Evolutionary conservation across 2,797 vertebrate species (phyloP), one percentile per base, ranked within the genome.

Genomic region (Poecilia velifera): DNA sequence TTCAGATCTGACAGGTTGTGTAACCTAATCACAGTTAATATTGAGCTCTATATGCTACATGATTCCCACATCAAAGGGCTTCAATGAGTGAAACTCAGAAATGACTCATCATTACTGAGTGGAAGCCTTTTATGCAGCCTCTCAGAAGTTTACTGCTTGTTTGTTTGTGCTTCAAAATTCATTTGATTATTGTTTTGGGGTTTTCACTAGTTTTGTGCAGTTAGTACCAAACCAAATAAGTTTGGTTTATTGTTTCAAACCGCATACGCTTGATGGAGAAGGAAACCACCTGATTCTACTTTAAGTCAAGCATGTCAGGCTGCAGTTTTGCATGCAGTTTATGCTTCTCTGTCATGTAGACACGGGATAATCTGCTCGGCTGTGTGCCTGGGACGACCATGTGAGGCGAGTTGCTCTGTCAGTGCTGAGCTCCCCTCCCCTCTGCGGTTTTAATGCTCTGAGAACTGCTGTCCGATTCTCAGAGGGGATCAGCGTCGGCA

Each of bases 61-160:
- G 51, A 86, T 88, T 84, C 86, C 95, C 95, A 95, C 96, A 96
- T 96, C 93, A 96, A 96, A 96, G 89, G 89, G 22, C 76, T 81
- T 71, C 55, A 77, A 72, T 70, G 82, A 91, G 79, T 89, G 91
- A 93, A 93, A 94, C 86, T 84, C 79, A 81, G 79, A 93, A 88
- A 93, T 95, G 94, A 96, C 83, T 96, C 94, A 94, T 90, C 85
- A 31, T 46, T 81, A 83, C 85, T 89, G 84, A 68, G 78, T 84
- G 47, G 64, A 88, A 85, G 62, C 16, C 71, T 88, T 86, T 77
- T 81, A 85, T 77, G 85, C 86, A 76, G 53, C 55, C 12, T 89
- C 90, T 73, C 41, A 83, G 86, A 90, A 89, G 84, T 80, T 22
- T 79, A 57, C 62, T 41, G 6, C 18, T 59, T 22, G 4, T 84